phyloP scores from a whole-genome alignment of 2,113 vertebrate species.

The Oryzias javanicus region DNA sequence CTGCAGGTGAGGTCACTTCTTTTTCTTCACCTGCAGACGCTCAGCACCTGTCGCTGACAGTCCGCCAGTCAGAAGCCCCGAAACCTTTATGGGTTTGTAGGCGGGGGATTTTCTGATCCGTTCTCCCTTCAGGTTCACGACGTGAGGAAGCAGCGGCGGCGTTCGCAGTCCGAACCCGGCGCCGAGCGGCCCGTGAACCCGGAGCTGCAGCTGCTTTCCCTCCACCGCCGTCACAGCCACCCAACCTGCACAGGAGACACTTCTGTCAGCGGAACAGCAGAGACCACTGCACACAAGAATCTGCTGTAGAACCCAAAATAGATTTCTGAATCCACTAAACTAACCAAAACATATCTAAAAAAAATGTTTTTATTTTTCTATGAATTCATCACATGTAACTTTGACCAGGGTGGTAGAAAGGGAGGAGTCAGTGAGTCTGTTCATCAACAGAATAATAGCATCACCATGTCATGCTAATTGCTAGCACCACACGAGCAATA shows the following conservation, averaged over 20 bases:
- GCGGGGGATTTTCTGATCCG: constrained; percentile 75
- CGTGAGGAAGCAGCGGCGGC: constrained; percentile 82
- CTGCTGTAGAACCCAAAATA: too few relatives aligned
- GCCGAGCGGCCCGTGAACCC: constrained; percentile 77
- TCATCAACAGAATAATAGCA: too few relatives aligned
- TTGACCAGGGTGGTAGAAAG: too few relatives aligned
- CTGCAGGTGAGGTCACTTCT: constrained; percentile 9
- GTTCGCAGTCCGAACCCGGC: constrained; percentile 66
- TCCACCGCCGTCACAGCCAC: constrained; percentile 82
- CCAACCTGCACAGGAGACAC: constrained; percentile 80
- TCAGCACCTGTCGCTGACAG: not conserved
- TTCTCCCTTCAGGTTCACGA: constrained; percentile 81
- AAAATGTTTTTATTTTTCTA: too few relatives aligned
- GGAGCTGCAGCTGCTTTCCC: constrained; percentile 74
- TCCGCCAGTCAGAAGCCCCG: constrained; percentile 65
- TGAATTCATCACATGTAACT: too few relatives aligned
- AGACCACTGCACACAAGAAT: not conserved
- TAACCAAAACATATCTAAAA: too few relatives aligned
- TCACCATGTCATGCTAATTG: too few relatives aligned
- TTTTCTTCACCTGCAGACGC: constrained; percentile 26
- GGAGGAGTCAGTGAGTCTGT: too few relatives aligned
- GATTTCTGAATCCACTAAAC: too few relatives aligned
- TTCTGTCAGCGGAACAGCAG: not conserved
- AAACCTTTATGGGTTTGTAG: constrained; percentile 79
- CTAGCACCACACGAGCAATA: too few relatives aligned